Percentiles rank a stretch among this genome's conserved stretches.
phyloP scores from a whole-genome alignment of 1,140 invertebrate species.

The Nephotettix cincticeps region DNA sequence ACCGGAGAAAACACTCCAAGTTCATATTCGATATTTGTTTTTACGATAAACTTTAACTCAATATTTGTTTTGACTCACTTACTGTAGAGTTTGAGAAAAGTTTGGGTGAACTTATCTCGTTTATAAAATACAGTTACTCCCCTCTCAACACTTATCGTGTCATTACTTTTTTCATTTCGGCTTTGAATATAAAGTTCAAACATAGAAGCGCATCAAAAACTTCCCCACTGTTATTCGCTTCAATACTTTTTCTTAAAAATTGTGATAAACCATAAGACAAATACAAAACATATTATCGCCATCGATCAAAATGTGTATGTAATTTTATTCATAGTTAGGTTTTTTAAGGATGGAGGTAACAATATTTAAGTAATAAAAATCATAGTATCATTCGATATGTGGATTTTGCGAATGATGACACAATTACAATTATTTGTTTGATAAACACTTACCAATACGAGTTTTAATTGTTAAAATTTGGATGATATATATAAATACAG shows the following conservation, averaged over 20 bases:
- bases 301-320: too few species aligned
- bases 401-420: too few species aligned
- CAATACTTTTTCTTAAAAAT: not conserved
- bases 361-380: too few species aligned
- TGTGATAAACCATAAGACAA: too few species aligned
- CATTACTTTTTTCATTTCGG: constrained; percentile 1
- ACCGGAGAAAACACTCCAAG: not conserved
- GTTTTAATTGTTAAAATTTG: too few species aligned
- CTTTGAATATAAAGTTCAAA: constrained; percentile 3
- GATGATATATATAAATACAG: too few species aligned
- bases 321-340: too few species aligned
- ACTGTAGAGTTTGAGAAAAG: not conserved
- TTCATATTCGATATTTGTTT: constrained; percentile 3
- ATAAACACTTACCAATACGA: too few species aligned
- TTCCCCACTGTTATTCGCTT: not conserved
- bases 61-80: constrained; percentile 19
- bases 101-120: not conserved
- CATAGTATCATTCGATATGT: too few species aligned
- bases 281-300: too few species aligned
- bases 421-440: too few species aligned
- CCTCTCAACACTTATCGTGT: constrained; percentile 1
- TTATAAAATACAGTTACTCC: not conserved
- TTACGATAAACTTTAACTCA: not conserved
- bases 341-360: too few species aligned
- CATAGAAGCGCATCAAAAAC: constrained; percentile 7